phyloP scores from a whole-genome alignment of 2,888 invertebrate genomes.

The Brachypalpus laphriformis region DNA sequence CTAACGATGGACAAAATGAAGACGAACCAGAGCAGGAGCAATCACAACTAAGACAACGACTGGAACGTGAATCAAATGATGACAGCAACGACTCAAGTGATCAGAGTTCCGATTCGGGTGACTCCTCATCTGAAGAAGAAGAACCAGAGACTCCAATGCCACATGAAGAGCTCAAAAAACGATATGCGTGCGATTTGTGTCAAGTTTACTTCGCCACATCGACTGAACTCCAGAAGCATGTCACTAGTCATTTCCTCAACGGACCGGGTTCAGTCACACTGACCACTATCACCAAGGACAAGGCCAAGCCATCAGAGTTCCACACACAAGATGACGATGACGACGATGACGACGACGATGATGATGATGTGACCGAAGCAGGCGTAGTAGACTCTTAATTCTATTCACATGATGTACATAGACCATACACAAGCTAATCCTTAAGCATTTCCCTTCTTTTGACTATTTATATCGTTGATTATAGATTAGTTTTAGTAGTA shows the following conservation, averaged over 20 bases:
- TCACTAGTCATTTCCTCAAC: slow-evolving; percentile 82
- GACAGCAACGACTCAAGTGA: slow-evolving; percentile 69
- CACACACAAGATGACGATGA: slow-evolving; percentile 17
- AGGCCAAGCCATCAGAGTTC: slow-evolving; percentile 69
- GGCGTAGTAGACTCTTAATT: slow-evolving; percentile 53
- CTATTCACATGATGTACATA: slow-evolving; percentile 57
- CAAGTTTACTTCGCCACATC: slow-evolving; percentile 82
- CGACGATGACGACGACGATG: slow-evolving; percentile 47
- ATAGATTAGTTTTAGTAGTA: slow-evolving; percentile 43
- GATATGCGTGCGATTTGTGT: slow-evolving; percentile 82
- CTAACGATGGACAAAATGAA: slow-evolving; percentile 69
- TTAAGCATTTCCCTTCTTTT: slow-evolving; percentile 57
- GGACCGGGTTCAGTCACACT: slow-evolving; percentile 80
- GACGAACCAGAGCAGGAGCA: slow-evolving; percentile 75
- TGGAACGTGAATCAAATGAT: slow-evolving; percentile 70
- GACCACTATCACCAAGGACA: slow-evolving; percentile 76
- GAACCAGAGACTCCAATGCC: slow-evolving; percentile 52
- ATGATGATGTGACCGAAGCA: slow-evolving; percentile 48
- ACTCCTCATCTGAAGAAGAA: slow-evolving; percentile 74
- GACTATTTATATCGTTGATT: slow-evolving; percentile 64
- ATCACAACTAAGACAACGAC: slow-evolving; percentile 75
- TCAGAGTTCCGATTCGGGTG: slow-evolving; percentile 61
- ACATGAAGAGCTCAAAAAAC: slow-evolving; percentile 75
- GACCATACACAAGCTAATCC: slow-evolving; percentile 41
- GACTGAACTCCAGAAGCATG: slow-evolving; percentile 81